phyloP scores from a whole-genome alignment of 2,797 vertebrate genomes.

The Cossypha caffra region DNA sequence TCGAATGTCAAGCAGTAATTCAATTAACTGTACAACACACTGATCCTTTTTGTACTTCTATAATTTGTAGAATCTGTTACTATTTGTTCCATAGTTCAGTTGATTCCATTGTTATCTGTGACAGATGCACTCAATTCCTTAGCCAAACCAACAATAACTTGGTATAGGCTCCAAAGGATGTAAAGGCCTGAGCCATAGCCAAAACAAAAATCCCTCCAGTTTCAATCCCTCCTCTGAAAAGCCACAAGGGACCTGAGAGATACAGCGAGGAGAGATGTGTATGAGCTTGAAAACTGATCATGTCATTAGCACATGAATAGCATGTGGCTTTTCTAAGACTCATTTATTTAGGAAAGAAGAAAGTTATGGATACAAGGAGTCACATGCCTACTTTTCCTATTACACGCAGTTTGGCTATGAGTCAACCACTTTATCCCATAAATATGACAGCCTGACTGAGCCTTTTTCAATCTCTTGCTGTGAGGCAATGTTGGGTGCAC shows the following conservation, averaged over 20 bases:
- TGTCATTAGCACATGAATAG: not conserved
- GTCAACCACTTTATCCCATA: not conserved
- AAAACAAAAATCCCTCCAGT: not conserved
- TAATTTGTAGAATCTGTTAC: not conserved
- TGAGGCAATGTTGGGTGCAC: not conserved
- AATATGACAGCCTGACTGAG: not conserved
- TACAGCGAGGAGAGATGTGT: not conserved
- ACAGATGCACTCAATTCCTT: not conserved
- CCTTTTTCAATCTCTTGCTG: not conserved
- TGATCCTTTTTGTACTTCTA: not conserved
- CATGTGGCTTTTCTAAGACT: not conserved
- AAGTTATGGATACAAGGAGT: not conserved
- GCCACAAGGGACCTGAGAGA: not conserved
- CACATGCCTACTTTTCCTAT: not conserved
- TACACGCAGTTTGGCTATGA: not conserved
- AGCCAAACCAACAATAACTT: not conserved
- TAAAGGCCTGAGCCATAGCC: not conserved
- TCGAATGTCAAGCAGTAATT: slow-evolving; percentile 41
- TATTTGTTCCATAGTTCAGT: not conserved
- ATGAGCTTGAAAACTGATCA: not conserved
- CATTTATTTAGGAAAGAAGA: not conserved
- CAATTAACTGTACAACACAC: not conserved
- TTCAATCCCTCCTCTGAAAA: not conserved
- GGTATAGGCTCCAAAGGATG: not conserved
- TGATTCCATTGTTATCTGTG: not conserved